A percentile compares a stretch with the other conserved stretches of the same genome.
Evolutionary conservation across 2,797 vertebrate genomes (phyloP).

Genomic region (Sebastiscus tertius): DNA sequence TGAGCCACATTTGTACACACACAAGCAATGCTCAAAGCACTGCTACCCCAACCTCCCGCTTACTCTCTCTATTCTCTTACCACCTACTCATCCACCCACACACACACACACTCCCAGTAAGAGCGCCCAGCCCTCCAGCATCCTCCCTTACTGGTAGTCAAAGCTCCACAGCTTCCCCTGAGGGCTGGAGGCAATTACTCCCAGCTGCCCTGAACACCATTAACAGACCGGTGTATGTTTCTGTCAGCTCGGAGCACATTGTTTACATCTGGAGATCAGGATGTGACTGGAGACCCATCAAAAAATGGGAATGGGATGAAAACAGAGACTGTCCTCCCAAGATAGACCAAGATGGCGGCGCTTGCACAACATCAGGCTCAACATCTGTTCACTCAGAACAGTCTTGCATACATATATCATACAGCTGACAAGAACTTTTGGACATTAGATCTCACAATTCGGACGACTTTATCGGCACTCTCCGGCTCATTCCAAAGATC

Average conservation of each 20-base stretch:
- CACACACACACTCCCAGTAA: background rate
- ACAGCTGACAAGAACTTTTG: background rate
- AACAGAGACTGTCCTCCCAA: background rate
- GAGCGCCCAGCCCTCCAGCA: constrained; percentile 18
- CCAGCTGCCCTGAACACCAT: background rate
- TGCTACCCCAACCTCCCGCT: constrained; percentile 6
- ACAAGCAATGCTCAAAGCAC: background rate
- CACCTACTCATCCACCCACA: constrained; percentile 37
- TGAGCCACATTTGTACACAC: background rate
- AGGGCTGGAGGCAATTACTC: constrained; percentile 16
- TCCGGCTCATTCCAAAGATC: background rate
- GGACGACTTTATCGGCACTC: background rate
- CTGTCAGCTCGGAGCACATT: background rate
- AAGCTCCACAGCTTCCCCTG: constrained; percentile 11
- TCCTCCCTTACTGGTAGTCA: constrained; percentile 10
- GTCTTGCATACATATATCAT: background rate
- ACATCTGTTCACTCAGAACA: background rate
- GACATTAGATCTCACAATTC: background rate
- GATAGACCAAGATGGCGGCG: background rate
- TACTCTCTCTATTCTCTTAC: constrained; percentile 11
- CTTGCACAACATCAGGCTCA: background rate
- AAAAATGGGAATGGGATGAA: background rate
- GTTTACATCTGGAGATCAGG: constrained; percentile 1
- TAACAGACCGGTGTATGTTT: background rate
- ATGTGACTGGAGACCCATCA: background rate